Evolutionary conservation across 37 sponge, comb jelly and placozoan species (phyloP).

Genomic region (Halichondria panicea): DNA sequence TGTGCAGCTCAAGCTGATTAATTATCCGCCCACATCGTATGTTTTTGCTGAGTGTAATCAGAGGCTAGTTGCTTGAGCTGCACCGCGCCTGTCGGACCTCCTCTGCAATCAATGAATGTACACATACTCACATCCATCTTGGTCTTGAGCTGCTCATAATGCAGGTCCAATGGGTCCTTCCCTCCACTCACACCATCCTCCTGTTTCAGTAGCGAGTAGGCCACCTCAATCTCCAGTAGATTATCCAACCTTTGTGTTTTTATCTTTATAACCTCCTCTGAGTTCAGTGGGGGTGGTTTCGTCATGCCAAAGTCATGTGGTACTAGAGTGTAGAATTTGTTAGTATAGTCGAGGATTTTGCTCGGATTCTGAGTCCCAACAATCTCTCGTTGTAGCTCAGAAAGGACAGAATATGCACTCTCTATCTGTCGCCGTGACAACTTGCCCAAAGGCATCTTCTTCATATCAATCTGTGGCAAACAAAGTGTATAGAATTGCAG

Average conservation of each 20-base stretch:
- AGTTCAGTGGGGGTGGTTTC: constrained; percentile 84
- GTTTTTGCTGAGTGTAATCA: too few species aligned
- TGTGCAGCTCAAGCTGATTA: too few species aligned
- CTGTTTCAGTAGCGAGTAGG: constrained; percentile 86
- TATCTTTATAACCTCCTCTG: constrained; percentile 75
- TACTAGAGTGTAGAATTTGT: constrained; percentile 96
- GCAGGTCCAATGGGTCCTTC: constrained; percentile 82
- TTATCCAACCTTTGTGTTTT: constrained; percentile 96
- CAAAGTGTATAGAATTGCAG: background rate
- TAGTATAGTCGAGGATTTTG: constrained; percentile 86
- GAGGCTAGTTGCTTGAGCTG: too few species aligned
- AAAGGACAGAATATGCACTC: constrained; percentile 86
- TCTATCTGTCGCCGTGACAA: constrained; percentile 89
- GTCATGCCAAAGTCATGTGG: constrained; percentile 98
- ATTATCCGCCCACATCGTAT: too few species aligned
- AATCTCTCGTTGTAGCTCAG: constrained; percentile 66
- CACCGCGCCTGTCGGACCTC: too few species aligned
- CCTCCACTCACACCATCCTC: constrained; percentile 30
- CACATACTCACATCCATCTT: constrained; percentile 75
- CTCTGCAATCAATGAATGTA: too few species aligned
- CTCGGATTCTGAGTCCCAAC: constrained; percentile 50
- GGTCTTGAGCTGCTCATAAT: constrained; percentile 91
- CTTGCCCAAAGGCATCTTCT: constrained; percentile 99
- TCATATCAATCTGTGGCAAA: constrained; percentile 87
- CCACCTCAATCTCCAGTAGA: constrained; percentile 94